Percentiles rank a stretch among this genome's conserved stretches.
Evolutionary conservation across 2,113 vertebrate genomes (phyloP).

Genomic region (Monarcha castaneiventris): DNA sequence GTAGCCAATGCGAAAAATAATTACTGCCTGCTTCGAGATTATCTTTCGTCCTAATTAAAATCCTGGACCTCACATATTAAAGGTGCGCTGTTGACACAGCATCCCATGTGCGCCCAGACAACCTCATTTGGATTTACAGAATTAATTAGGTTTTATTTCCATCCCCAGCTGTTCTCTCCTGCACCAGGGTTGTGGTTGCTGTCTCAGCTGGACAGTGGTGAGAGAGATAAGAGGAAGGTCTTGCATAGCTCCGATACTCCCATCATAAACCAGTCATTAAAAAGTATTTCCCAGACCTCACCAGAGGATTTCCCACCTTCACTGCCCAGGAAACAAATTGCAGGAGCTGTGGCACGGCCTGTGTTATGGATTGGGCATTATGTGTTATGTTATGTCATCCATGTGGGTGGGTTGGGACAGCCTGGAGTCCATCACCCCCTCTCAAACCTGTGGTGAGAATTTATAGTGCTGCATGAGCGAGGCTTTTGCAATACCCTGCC

Average conservation of each 20-base stretch:
- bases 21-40: constrained; percentile 68
- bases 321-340: neutral
- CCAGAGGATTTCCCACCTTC: neutral
- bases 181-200: neutral
- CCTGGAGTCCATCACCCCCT: neutral
- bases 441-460: neutral
- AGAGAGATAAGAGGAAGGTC: constrained; percentile 32
- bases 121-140: constrained; percentile 70
- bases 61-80: constrained; percentile 65
- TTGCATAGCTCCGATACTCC: neutral
- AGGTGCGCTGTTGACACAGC: constrained; percentile 64
- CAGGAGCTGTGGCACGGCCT: neutral
- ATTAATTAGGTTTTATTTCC: constrained; percentile 77
- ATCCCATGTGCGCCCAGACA: constrained; percentile 58
- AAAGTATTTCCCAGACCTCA: neutral
- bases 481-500: neutral
- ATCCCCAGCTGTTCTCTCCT: constrained; percentile 70
- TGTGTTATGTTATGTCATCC: neutral
- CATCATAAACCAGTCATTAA: neutral
- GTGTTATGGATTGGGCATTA: neutral
- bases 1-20: constrained; percentile 71
- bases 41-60: constrained; percentile 79
- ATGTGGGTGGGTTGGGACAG: neutral
- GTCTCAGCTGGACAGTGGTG: constrained; percentile 57
- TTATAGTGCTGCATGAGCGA: neutral